Percentiles rank a stretch among this genome's conserved stretches.
phyloP scores from a whole-genome alignment of 2,797 vertebrate genomes.

The Macrochelys suwanniensis region DNA sequence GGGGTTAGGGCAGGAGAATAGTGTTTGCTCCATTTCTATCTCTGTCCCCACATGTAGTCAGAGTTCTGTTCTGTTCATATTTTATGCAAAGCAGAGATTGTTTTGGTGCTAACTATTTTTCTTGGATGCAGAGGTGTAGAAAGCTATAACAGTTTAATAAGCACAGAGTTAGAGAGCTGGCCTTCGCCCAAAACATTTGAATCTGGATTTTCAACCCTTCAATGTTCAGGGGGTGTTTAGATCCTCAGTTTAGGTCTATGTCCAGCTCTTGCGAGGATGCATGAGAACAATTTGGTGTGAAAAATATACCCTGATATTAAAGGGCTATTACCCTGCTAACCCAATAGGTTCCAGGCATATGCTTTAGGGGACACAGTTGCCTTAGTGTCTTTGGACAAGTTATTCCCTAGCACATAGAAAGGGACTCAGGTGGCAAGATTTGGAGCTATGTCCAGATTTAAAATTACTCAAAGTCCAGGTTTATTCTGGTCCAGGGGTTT shows the following conservation, averaged over 20 bases:
- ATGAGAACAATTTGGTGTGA: neutral
- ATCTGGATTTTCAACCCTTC: neutral
- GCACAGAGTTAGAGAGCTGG: neutral
- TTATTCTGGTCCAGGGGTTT: neutral
- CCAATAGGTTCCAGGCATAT: neutral
- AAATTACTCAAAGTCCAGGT: neutral
- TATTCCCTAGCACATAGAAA: neutral
- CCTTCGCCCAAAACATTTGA: neutral
- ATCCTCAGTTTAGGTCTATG: neutral
- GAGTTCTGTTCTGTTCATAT: neutral
- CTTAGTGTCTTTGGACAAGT: neutral
- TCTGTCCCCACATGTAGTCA: neutral
- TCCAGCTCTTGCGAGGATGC: neutral
- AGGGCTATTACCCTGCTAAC: neutral
- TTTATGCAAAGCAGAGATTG: neutral
- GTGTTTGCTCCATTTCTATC: accelerated
- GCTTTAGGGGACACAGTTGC: neutral
- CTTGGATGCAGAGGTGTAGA: neutral
- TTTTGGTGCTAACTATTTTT: neutral
- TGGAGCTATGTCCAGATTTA: neutral
- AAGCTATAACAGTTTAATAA: neutral
- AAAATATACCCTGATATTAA: neutral
- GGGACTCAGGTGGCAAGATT: neutral
- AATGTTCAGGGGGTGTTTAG: neutral
- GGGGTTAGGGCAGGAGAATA: neutral